These are phyloP conservation scores for Cremastinae sp. DNA, from an alignment of 2,888 invertebrate species.

Conservation along the genomic window DNA sequence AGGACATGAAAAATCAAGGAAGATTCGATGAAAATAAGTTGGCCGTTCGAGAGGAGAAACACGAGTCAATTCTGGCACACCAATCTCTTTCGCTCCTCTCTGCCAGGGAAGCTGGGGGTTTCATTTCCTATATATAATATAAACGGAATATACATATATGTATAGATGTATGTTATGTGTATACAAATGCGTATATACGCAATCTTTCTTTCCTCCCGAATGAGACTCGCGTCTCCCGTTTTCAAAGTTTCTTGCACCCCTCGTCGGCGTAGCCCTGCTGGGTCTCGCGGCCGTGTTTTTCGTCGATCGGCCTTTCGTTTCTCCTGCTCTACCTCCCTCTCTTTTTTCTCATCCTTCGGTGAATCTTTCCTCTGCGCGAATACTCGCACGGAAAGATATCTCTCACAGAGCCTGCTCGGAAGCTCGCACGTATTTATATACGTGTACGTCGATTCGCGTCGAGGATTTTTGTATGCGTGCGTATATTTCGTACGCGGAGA, in stretches of 20 bases:
- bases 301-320: slow-evolving; percentile 43
- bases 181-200: slow-evolving; percentile 1
- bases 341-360: slow-evolving; percentile 15
- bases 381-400: slow-evolving; percentile 61
- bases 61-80: slow-evolving; percentile 50
- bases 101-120: slow-evolving; percentile 34
- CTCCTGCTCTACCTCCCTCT: slow-evolving; percentile 30
- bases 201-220: slow-evolving; percentile 46
- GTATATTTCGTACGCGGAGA: slow-evolving; percentile 52
- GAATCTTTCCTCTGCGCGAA: slow-evolving; percentile 52
- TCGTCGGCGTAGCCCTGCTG: slow-evolving; percentile 54
- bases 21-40: slow-evolving; percentile 37
- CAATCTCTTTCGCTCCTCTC: slow-evolving; percentile 53
- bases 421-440: slow-evolving; percentile 62
- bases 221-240: slow-evolving; percentile 56
- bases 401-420: slow-evolving; percentile 54
- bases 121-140: slow-evolving; percentile 46
- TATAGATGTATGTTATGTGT: neutral
- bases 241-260: slow-evolving; percentile 60
- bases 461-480: slow-evolving; percentile 18
- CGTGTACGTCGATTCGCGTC: slow-evolving; percentile 49
- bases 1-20: slow-evolving; percentile 28
- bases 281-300: slow-evolving; percentile 60
- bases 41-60: slow-evolving; percentile 45
- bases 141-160: neutral